Evolutionary conservation across 2,797 vertebrate genomes (phyloP).

Genomic region (Phataginus tetradactyla): DNA sequence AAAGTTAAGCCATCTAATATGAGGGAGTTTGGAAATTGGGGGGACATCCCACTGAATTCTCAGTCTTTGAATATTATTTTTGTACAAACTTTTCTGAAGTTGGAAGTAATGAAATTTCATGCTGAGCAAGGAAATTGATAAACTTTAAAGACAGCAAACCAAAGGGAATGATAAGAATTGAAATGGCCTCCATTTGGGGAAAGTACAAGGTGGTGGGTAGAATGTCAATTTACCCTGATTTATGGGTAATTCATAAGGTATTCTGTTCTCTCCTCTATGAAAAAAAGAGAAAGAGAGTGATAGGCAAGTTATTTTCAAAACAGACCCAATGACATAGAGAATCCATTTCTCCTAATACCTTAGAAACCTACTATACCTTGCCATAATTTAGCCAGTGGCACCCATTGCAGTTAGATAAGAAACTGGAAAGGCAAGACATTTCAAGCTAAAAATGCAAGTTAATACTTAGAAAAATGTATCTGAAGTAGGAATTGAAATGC

Average conservation of each 20-base stretch:
- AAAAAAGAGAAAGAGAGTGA: background rate
- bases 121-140: constrained; percentile 6
- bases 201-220: background rate
- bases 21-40: background rate
- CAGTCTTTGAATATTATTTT: background rate
- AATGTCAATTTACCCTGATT: constrained; percentile 33
- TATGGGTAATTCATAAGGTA: background rate
- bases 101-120: constrained; percentile 22
- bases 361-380: background rate
- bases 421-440: background rate
- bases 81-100: background rate
- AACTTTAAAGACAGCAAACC: constrained; percentile 5
- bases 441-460: background rate
- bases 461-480: background rate
- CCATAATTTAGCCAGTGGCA: background rate
- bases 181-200: constrained; percentile 22
- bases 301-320: background rate
- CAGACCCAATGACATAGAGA: background rate
- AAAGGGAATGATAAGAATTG: constrained; percentile 31
- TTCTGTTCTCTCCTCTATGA: background rate
- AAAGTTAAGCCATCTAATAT: constrained; percentile 27
- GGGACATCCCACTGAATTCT: background rate
- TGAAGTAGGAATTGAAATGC: background rate
- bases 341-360: background rate
- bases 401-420: background rate